These are phyloP conservation scores for Montipora capitata DNA, from an alignment of 92 coral and sea anemone genomes.

Conservation along the genomic window DNA sequence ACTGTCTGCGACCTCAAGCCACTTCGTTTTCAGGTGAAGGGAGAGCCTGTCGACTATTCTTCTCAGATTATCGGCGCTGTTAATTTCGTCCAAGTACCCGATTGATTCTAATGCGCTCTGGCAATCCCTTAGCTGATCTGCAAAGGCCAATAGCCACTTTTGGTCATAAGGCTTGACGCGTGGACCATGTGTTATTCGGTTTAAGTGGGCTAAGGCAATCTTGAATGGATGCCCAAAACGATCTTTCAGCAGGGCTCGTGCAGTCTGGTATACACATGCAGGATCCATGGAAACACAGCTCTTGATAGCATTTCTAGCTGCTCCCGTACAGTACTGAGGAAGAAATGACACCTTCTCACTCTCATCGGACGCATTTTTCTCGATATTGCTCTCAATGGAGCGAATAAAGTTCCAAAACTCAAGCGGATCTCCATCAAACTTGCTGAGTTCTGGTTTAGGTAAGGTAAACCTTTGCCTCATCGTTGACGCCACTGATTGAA, in stretches of 20 bases:
- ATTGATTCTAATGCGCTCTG: conserved; percentile 50
- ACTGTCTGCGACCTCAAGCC: conserved; percentile 45
- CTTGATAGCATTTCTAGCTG: conserved; percentile 44
- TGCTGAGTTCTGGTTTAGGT: conserved; percentile 49
- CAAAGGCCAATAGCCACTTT: neutral
- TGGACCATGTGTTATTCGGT: conserved; percentile 57
- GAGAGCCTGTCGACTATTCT: conserved; percentile 64
- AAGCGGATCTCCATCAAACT: conserved; percentile 59
- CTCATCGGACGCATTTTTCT: neutral
- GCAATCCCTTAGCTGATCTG: conserved; percentile 60
- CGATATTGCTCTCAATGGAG: conserved; percentile 42
- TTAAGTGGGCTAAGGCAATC: conserved; percentile 47
- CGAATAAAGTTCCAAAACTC: conserved; percentile 47
- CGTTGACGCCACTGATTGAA: conserved; percentile 8
- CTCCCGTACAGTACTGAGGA: conserved; percentile 60
- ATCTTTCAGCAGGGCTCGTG: conserved; percentile 50
- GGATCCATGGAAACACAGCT: conserved; percentile 61
- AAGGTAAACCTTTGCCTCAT: conserved; percentile 43
- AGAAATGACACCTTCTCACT: conserved; percentile 42
- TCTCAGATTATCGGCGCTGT: conserved; percentile 59
- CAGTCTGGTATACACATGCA: conserved; percentile 36
- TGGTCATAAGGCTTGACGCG: conserved; percentile 49
- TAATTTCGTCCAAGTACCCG: conserved; percentile 67
- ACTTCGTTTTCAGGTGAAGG: conserved; percentile 37
- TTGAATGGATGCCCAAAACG: conserved; percentile 68